Conservation (phyloP, 2,113 vertebrate species). For the Syngnathus scovelli region DNA sequence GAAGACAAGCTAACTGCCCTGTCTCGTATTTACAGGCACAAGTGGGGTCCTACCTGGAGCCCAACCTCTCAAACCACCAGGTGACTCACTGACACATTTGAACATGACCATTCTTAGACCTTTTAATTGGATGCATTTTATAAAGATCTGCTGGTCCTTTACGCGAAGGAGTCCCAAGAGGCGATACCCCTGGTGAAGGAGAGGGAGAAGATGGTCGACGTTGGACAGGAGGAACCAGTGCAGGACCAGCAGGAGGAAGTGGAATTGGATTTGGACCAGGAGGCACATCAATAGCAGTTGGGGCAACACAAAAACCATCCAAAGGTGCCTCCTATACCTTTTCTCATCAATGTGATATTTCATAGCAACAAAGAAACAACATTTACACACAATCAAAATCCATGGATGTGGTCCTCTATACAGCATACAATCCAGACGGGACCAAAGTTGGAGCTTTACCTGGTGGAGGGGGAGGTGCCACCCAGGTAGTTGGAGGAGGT, state of each 20-base stretch:
- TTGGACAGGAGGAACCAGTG: constrained; percentile 13
- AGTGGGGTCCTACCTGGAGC: constrained; percentile 51
- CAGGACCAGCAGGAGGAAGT: constrained; percentile 11
- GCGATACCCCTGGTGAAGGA: constrained; percentile 70
- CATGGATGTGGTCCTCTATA: not conserved
- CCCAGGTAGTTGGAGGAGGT: not conserved
- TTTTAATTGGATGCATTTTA: not conserved
- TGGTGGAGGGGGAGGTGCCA: not conserved
- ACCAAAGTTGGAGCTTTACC: constrained; percentile 28
- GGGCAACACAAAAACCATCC: constrained; percentile 49
- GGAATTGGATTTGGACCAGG: constrained; percentile 39
- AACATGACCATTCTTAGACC: not conserved
- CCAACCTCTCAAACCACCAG: constrained; percentile 69
- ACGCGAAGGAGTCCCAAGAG: constrained; percentile 60
- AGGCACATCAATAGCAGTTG: constrained; percentile 16
- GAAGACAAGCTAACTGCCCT: not conserved
- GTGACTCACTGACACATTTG: constrained; percentile 32
- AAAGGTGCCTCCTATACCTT: constrained; percentile 34
- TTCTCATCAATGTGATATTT: not conserved
- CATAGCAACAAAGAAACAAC: not conserved
- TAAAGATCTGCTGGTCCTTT: not conserved
- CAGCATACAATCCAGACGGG: constrained; percentile 33
- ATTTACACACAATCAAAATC: not conserved
- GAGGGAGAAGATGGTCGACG: constrained; percentile 48
- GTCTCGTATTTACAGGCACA: constrained; percentile 38